Evolutionary conservation across 1,140 invertebrate species (phyloP), one percentile per base, ranked within the genome.

Genomic region (Brachionus plicatilis): DNA sequence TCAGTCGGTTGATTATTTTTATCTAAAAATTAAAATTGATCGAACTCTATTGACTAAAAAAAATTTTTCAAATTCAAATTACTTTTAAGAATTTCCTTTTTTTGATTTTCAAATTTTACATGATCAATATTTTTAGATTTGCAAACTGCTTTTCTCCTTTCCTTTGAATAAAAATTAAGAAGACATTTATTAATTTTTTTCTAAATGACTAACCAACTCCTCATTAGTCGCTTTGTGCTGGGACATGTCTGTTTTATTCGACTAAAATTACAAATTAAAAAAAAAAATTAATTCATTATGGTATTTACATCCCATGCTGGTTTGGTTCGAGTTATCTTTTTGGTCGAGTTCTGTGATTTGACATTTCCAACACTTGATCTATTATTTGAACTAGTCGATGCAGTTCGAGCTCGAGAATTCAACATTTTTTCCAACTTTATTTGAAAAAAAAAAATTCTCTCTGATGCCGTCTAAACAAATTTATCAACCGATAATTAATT

Each of bases 291-390:
- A 17, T 45, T 41, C 1, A 43, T 17, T 11, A 9, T 41, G 20
- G 45, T 20, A 29, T n/a, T 70, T 70, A 75, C 70, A 75, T 75
- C 70, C 70, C 70, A 75, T 45, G 70, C 70, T 45, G 70, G 70
- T 20, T 75, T 75, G 3, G 70, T 43, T 75, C 33, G 11, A 75
- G 37, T n/a, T 3, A 43, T 17, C 17, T 75, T 75, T 75, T 75
- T 75, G 1, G n/a, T 37, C 4, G 70, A 75, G 37, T 45, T 75
- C 45, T 75, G 70, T n/a, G 8, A 14, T 5, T 75, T 75, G n/a
- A 11, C 9, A 41, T 70, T 70, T 17, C 17, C 14, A n/a, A 68
- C 9, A 75, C 33, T 47, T 75, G 41, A 12, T 43, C 41, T 75
- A 45, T 43, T 75, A 20, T n/a, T 45, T 75, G 70, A 75, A 45